A percentile compares a stretch with the other conserved stretches of the same genome.
These are phyloP conservation scores for Microtus montanus DNA, from an alignment of 2,113 vertebrate genomes.

Conservation along the genomic window DNA sequence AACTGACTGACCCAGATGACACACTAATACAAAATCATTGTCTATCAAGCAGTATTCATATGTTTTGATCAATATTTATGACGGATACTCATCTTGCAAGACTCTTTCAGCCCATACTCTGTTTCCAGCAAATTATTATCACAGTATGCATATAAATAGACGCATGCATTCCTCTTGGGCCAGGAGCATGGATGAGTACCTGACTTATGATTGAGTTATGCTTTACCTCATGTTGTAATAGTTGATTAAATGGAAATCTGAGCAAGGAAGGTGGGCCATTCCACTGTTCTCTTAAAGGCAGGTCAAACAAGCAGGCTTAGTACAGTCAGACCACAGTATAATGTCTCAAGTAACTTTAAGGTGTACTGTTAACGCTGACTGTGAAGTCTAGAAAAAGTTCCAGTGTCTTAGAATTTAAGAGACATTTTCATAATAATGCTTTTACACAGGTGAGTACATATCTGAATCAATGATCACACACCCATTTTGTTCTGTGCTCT, in stretches of 20 bases:
- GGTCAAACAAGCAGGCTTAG: background rate
- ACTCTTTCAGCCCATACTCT: no score
- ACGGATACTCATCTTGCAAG: background rate
- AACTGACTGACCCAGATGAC: background rate
- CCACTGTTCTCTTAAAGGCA: background rate
- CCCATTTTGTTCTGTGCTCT: background rate
- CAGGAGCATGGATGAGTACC: background rate
- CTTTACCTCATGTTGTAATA: background rate
- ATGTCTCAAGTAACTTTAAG: background rate
- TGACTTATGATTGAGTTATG: background rate
- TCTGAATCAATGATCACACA: background rate
- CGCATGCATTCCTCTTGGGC: background rate
- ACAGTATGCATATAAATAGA: background rate
- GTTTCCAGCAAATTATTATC: background rate
- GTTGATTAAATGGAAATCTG: background rate
- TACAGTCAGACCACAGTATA: background rate
- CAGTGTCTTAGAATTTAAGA: background rate
- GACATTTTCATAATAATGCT: background rate
- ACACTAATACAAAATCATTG: background rate
- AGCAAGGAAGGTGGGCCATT: background rate
- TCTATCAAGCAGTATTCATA: background rate
- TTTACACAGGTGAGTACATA: background rate
- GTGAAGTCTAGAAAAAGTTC: background rate
- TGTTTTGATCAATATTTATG: background rate
- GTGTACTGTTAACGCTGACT: background rate